Percentiles rank a stretch among this genome's conserved stretches.
phyloP scores from a whole-genome alignment of 2,113 vertebrate genomes.

The Tachysurus vachellii region DNA sequence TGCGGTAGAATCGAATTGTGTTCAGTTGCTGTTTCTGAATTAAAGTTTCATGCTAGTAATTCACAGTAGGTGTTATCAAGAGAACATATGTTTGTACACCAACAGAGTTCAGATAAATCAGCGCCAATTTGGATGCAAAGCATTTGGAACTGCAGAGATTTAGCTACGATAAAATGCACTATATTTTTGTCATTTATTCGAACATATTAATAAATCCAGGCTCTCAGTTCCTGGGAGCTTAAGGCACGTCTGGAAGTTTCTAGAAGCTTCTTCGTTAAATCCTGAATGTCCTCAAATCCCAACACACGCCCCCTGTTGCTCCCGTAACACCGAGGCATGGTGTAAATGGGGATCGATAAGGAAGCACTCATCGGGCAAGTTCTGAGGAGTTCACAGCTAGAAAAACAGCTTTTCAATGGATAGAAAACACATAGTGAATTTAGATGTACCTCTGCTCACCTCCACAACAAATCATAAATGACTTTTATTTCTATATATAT shows the following conservation, averaged over 20 bases:
- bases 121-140: neutral
- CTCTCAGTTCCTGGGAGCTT: neutral
- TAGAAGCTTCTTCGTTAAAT: neutral
- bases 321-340: neutral
- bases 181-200: neutral
- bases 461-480: conserved; percentile 26
- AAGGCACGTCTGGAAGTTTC: neutral
- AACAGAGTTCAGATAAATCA: neutral
- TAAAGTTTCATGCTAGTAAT: neutral
- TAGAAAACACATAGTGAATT: conserved; percentile 10
- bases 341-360: neutral
- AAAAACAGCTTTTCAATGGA: conserved; percentile 24
- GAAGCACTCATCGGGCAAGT: too few species aligned
- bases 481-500: conserved; percentile 12
- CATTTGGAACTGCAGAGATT: neutral
- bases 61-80: neutral
- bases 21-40: neutral
- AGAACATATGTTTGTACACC: neutral
- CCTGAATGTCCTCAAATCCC: neutral
- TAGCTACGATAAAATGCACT: neutral
- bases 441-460: conserved; percentile 6
- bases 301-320: neutral
- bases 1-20: too few species aligned
- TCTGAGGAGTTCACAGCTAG: neutral
- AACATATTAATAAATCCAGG: neutral